Conservation (phyloP, 2,888 invertebrate species). For the Elysia crispata region DNA sequence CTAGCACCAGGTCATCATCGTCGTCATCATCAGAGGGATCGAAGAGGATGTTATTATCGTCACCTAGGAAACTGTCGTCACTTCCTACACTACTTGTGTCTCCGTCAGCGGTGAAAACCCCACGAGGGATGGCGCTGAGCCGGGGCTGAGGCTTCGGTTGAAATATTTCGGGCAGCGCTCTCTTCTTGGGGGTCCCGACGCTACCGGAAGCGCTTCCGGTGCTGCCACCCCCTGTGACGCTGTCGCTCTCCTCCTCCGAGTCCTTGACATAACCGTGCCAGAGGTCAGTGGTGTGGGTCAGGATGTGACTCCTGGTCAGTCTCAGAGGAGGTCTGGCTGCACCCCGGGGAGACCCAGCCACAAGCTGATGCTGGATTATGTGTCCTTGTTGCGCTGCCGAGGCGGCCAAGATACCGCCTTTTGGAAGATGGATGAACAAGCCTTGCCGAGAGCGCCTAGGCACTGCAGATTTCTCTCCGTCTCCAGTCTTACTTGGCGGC, state of each 20-base stretch:
- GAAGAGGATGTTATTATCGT: slow-evolving; percentile 36
- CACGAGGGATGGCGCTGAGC: no score
- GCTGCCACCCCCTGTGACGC: background rate
- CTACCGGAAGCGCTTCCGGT: background rate
- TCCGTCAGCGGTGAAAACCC: no score
- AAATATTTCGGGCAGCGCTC: background rate
- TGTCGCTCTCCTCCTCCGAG: slow-evolving; percentile 35
- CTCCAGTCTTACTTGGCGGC: background rate
- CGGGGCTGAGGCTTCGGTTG: no score
- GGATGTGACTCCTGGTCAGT: slow-evolving; percentile 14
- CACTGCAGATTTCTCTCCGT: background rate
- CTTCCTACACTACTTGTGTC: background rate
- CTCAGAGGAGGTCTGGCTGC: background rate
- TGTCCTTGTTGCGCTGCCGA: background rate
- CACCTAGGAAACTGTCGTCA: slow-evolving; percentile 14
- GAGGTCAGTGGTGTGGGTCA: background rate
- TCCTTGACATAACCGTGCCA: slow-evolving; percentile 35
- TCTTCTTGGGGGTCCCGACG: background rate
- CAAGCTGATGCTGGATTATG: background rate
- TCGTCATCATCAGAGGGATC: slow-evolving; percentile 27
- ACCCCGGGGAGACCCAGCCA: background rate
- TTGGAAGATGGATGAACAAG: no score
- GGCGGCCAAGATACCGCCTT: no score
- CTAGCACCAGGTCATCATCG: slow-evolving; percentile 25
- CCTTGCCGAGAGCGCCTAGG: background rate